Evolutionary conservation across 1,140 invertebrate genomes (phyloP), one percentile per base, ranked within the genome.

Genomic region (Pemphigus obesinymphae): DNA sequence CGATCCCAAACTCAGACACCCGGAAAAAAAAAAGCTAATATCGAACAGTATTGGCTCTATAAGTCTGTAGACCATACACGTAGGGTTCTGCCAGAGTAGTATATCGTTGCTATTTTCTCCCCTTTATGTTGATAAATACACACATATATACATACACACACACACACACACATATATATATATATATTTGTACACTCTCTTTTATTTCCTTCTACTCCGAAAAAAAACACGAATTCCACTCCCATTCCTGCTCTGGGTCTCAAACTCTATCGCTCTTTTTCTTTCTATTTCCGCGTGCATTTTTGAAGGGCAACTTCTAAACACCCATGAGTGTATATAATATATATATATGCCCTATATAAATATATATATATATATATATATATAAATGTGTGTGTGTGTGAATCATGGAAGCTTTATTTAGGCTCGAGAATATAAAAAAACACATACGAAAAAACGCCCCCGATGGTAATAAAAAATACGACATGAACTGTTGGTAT

Each of bases 361-460:
- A n/a, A n/a, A 63, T 31, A 23, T 23, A 58, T 58, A 58, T 13
- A 26, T 1, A 17, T 58, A 61, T n/a, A n/a, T n/a, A n/a, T n/a
- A n/a, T n/a, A n/a, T n/a, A n/a, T n/a, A n/a, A n/a, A n/a, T 13
- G 29, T n/a, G 31, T 20, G 37, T 26, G 55, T 78, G 75, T 61
- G 75, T 80, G 75, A 61, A 78, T 61, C 75, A 31, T 61, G 75
- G 50, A 31, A 61, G 75, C 55, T 80, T 80, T 80, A 80, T 80
- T 80, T 61, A 43, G 75, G 23, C 37, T 43, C 10, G n/a, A 70
- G 15, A 61, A 80, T 43, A 80, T 29, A 45, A 58, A n/a, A n/a
- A 80, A 58, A 61, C 45, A 26, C 8, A 26, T 53, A 53, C 63
- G 11, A 55, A 76, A 55, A 40, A 31, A 55, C 53, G 34, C 75